A percentile compares a stretch with the other conserved stretches of the same genome.
These are phyloP conservation scores for Pogoniulus pusillus DNA, from an alignment of 2,797 vertebrate genomes.

Conservation along the genomic window DNA sequence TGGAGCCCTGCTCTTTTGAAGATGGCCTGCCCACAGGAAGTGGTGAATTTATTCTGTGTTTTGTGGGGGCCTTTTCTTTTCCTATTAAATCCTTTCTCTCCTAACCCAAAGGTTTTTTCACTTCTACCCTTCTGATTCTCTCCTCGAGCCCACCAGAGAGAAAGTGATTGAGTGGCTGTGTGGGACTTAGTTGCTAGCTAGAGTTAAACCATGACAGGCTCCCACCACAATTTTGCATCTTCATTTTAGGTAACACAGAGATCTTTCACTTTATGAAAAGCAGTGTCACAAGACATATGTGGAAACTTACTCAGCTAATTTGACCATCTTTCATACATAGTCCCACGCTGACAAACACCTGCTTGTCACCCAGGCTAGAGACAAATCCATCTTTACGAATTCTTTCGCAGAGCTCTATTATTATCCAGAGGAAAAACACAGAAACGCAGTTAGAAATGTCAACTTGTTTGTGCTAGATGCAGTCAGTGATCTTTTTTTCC, in stretches of 20 bases:
- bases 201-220: neutral
- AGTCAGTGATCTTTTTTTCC: neutral
- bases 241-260: neutral
- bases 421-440: neutral
- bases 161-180: neutral
- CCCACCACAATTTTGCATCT: slow-evolving; percentile 1
- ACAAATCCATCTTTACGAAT: neutral
- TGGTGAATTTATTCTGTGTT: neutral
- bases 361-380: slow-evolving; percentile 25
- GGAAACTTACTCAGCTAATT: slow-evolving; percentile 44
- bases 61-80: neutral
- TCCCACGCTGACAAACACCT: slow-evolving; percentile 10
- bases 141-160: neutral
- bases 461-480: neutral
- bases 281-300: slow-evolving; percentile 44
- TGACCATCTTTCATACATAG: slow-evolving; percentile 25
- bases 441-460: neutral
- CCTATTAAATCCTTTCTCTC: neutral
- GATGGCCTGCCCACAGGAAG: too few relatives aligned
- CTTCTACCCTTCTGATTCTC: neutral
- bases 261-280: slow-evolving; percentile 24
- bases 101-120: neutral
- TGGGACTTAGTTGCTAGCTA: neutral
- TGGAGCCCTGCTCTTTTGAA: neutral
- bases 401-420: neutral